Percentiles rank a stretch among this genome's conserved stretches.
Conservation (phyloP, 2,888 invertebrate genomes). For the Calameuta filiformis region DNA sequence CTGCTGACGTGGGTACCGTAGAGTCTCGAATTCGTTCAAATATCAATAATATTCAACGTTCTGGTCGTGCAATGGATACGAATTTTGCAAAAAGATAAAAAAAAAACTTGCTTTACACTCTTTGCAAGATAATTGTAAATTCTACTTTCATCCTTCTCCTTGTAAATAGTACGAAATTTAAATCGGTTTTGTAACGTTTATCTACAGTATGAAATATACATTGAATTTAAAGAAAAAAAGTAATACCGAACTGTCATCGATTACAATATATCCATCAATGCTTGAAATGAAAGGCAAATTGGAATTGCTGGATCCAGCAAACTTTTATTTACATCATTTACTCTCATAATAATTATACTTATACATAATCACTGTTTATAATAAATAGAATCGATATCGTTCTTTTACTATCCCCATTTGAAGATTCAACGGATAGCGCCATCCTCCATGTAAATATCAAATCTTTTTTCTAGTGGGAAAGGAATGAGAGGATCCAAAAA, state of each 20-base stretch:
- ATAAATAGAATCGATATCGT: conserved; percentile 21
- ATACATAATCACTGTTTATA: conserved; percentile 14
- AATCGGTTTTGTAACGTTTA: too few relatives aligned
- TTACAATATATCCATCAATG: too few relatives aligned
- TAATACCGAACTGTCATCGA: too few relatives aligned
- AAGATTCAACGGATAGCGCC: conserved; percentile 10
- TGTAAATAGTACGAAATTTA: too few relatives aligned
- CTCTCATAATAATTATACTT: conserved; percentile 17
- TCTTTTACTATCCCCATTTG: conserved; percentile 11
- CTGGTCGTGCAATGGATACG: conserved; percentile 81
- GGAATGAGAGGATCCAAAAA: conserved; percentile 15
- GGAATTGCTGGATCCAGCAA: conserved; percentile 3
- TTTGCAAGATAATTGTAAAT: too few relatives aligned
- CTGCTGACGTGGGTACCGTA: conserved; percentile 77
- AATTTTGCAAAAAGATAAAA: conserved; percentile 80
- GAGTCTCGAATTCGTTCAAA: conserved; percentile 89
- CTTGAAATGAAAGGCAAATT: too few relatives aligned
- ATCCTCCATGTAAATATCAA: conserved; percentile 14
- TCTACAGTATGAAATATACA: too few relatives aligned
- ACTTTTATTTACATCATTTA: conserved; percentile 22
- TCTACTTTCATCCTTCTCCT: too few relatives aligned
- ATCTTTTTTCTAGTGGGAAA: conserved; percentile 10
- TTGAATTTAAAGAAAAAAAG: too few relatives aligned
- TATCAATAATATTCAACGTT: conserved; percentile 89
- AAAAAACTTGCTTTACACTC: background rate